Percentiles rank a stretch among this genome's conserved stretches.
These are phyloP conservation scores for Sarcophaga variegata DNA, from an alignment of 2,888 invertebrate genomes.

Conservation along the genomic window DNA sequence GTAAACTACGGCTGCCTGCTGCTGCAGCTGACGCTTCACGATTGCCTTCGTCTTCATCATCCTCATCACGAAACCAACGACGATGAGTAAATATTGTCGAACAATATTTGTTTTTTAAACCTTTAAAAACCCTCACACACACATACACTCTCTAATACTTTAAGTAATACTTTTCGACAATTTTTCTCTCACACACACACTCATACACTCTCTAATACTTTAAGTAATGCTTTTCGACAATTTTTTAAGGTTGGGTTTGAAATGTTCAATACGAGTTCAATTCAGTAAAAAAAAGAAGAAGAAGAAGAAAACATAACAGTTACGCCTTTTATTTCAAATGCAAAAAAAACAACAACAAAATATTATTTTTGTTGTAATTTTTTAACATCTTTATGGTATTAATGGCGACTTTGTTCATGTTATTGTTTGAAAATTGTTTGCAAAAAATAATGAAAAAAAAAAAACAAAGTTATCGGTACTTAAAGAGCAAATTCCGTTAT, in stretches of 20 bases:
- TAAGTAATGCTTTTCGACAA: not conserved
- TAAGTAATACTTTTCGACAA: not conserved
- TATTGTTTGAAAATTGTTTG: too few species aligned
- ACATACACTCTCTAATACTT: too few species aligned
- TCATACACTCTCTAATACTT: too few species aligned
- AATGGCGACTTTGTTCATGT: too few species aligned
- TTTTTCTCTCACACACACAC: constrained; percentile 9
- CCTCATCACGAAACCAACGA: too few species aligned
- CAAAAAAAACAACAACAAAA: not conserved
- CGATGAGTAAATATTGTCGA: constrained; percentile 30
- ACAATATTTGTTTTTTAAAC: not conserved
- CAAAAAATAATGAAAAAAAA: too few species aligned
- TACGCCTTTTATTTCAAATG: constrained; percentile 42
- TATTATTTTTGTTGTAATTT: too few species aligned
- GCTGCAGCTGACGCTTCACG: too few species aligned
- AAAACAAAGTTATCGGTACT: too few species aligned
- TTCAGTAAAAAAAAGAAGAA: not conserved
- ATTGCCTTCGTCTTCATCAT: too few species aligned
- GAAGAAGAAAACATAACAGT: constrained; percentile 13
- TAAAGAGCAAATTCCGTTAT: too few species aligned
- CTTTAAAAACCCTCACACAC: constrained; percentile 3
- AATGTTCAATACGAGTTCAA: constrained; percentile 35
- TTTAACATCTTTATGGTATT: too few species aligned
- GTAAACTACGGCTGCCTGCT: not conserved
- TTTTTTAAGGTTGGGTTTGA: constrained; percentile 54